Conservation (phyloP, 1,140 invertebrate species). For the Cydia amplana region DNA sequence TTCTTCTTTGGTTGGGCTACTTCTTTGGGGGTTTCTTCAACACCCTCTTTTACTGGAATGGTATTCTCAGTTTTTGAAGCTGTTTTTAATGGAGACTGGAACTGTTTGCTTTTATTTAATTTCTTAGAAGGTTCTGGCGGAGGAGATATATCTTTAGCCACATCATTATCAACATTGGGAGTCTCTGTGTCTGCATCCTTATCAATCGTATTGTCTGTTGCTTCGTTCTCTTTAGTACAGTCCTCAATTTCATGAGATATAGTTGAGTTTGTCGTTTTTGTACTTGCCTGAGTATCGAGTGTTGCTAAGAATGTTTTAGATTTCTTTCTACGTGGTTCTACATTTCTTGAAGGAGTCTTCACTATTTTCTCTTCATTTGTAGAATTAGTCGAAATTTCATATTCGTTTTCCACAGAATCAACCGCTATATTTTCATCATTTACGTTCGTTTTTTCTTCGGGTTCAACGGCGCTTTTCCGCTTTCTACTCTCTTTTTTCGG, state of each 20-base stretch:
- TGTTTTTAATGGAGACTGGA: slow-evolving; percentile 24
- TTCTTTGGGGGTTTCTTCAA: slow-evolving; percentile 17
- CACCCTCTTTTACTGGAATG: slow-evolving; percentile 12
- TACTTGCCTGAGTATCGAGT: slow-evolving; percentile 15
- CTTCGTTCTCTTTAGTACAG: background rate
- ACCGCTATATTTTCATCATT: slow-evolving; percentile 31
- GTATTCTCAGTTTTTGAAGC: slow-evolving; percentile 32
- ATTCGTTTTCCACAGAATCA: background rate
- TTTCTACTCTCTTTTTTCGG: slow-evolving; percentile 45
- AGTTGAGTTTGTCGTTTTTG: background rate
- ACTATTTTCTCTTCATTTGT: slow-evolving; percentile 37
- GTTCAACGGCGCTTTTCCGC: slow-evolving; percentile 39
- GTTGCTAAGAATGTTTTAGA: slow-evolving; percentile 51
- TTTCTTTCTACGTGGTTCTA: slow-evolving; percentile 50
- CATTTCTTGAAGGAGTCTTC: slow-evolving; percentile 47
- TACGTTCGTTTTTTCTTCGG: slow-evolving; percentile 32
- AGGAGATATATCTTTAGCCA: slow-evolving; percentile 37
- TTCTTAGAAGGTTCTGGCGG: slow-evolving; percentile 46
- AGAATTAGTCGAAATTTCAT: background rate
- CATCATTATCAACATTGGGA: slow-evolving; percentile 11
- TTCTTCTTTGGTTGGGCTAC: slow-evolving; percentile 30
- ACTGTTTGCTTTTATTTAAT: slow-evolving; percentile 34
- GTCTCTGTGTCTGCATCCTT: background rate
- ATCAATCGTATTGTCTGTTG: background rate
- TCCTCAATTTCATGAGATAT: background rate